Evolutionary conservation across 2,113 vertebrate genomes (phyloP), one percentile per base, ranked within the genome.

Genomic region (Xiphorhynchus elegans): DNA sequence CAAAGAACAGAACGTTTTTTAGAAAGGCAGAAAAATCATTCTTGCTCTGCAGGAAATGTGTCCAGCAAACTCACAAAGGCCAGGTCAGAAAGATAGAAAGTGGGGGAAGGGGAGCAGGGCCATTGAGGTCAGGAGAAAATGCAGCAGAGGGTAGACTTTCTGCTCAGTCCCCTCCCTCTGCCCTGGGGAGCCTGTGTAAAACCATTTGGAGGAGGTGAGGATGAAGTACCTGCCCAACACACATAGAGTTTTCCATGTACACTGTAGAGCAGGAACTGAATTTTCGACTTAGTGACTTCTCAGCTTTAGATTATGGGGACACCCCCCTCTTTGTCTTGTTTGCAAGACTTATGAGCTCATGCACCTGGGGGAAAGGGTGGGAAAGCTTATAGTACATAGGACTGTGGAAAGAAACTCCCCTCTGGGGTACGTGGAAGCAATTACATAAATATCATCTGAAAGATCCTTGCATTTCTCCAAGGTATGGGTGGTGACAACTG

Each of bases 341-440:
- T 91, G 75, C 77, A 94, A 93, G 78, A 46, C 31, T 74, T 62
- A 74, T 95, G 96, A 95, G 87, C 73, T 94, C 97, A 92, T 79
- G 39, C 23, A 73, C 87, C 84, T 80, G 75, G 73, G 94, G 68
- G 78, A 97, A 84, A 91, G 97, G 92, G 97, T 29, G 63, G 58
- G 75, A 95, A 87, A 92, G 73, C 63, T 68, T 77, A 52, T 9
- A 70, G 49, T 9, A 72, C 72, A 73, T 23, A 68, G 26, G 55
- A 63, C n/a, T 81, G 44, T 29, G 67, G 39, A 70, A 77, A 62
- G 40, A 75, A 89, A 73, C 16, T 39, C 87, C 76, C 84, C 84
- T 87, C 72, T 74, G 53, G 56, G 46, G 19, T 11, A 26, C 47
- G 56, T 91, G 90, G 73, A 96, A 95, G 79, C n/a, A 93, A 95